These are phyloP conservation scores for Clavelina lepadiformis DNA, from an alignment of 23 tunicate species.

Conservation along the genomic window DNA sequence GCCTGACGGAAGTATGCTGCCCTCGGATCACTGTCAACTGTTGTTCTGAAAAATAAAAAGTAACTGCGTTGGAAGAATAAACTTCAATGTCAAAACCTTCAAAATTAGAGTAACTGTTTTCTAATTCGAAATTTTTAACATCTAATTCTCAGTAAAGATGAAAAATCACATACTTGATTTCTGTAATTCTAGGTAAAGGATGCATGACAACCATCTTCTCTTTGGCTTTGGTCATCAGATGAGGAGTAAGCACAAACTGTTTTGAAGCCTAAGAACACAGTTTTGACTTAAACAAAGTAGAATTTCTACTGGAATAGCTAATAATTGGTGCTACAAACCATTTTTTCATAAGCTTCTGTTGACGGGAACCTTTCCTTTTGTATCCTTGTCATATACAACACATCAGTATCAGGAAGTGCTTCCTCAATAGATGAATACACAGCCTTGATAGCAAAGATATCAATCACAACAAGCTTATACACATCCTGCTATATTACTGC, in stretches of 20 bases:
- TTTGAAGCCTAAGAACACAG: slow-evolving; percentile 6
- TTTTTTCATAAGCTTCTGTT: slow-evolving; percentile 40
- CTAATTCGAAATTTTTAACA: too few relatives aligned
- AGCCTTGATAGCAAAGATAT: slow-evolving; percentile 3
- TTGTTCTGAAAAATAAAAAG: slow-evolving; percentile 17
- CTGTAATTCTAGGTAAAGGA: slow-evolving; percentile 74
- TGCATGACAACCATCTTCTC: slow-evolving; percentile 90
- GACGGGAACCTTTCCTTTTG: slow-evolving; percentile 72
- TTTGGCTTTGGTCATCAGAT: slow-evolving; percentile 90
- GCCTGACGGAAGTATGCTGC: slow-evolving; percentile 93
- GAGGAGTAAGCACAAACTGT: slow-evolving; percentile 80
- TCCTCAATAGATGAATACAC: slow-evolving; percentile 65
- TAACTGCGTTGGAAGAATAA: not conserved
- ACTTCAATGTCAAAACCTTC: too few relatives aligned
- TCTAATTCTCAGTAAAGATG: too few relatives aligned
- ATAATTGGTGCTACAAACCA: not conserved
- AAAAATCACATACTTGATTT: slow-evolving; percentile 69
- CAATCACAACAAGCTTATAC: too few relatives aligned
- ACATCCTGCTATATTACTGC: too few relatives aligned
- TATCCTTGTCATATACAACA: slow-evolving; percentile 84
- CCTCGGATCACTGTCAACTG: slow-evolving; percentile 93
- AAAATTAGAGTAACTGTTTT: too few relatives aligned
- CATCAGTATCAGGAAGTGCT: slow-evolving; percentile 87
- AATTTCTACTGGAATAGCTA: too few relatives aligned
- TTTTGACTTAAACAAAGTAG: too few relatives aligned